A percentile compares a stretch with the other conserved stretches of the same genome.
These are phyloP conservation scores for Cryptocheilus praepositus DNA, from an alignment of 2,888 invertebrate genomes.

Conservation along the genomic window DNA sequence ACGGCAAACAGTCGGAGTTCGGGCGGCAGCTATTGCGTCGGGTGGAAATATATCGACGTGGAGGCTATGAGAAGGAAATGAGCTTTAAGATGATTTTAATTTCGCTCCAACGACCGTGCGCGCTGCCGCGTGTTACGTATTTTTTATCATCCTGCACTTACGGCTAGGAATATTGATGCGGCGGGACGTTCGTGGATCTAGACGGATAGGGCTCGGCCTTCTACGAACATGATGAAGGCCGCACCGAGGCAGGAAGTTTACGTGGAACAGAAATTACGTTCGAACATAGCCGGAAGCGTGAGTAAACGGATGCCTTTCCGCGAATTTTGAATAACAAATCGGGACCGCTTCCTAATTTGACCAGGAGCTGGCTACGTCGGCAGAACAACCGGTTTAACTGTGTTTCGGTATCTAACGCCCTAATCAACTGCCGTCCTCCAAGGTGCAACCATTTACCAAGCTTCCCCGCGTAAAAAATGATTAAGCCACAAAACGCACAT, in stretches of 20 bases:
- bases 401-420: no score
- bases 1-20: neutral
- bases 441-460: no score
- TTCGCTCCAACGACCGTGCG: neutral
- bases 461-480: no score
- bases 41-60: neutral
- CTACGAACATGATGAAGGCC: slow-evolving; percentile 23
- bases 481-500: no score
- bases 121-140: neutral
- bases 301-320: slow-evolving; percentile 48
- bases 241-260: slow-evolving; percentile 31
- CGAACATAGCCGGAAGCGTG: slow-evolving; percentile 49
- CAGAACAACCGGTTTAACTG: no score
- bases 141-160: neutral
- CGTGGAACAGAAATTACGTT: slow-evolving; percentile 49
- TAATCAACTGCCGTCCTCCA: no score
- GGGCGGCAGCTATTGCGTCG: neutral
- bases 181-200: neutral
- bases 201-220: neutral
- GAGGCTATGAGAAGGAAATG: neutral
- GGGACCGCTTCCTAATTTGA: slow-evolving; percentile 47
- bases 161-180: neutral
- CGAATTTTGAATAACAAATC: slow-evolving; percentile 65
- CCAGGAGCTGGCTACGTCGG: slow-evolving; percentile 37
- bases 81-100: neutral